Conservation (phyloP, 2,797 vertebrate species). For the Falco rusticolus region DNA sequence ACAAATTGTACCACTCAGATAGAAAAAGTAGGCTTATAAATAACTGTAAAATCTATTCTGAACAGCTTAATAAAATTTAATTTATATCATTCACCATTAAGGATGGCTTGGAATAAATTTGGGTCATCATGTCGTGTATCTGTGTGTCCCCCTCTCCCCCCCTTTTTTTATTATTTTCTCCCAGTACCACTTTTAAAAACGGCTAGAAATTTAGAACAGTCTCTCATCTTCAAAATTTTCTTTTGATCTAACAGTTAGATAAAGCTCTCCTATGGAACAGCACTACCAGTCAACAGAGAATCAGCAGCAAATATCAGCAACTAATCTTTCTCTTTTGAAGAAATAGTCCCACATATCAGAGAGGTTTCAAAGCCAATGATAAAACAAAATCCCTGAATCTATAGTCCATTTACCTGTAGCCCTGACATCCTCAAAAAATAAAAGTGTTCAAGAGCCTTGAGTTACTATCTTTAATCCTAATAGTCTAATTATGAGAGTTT, state of each 20-base stretch:
- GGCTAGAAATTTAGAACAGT: constrained; percentile 56
- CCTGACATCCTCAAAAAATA: constrained; percentile 44
- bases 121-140: background rate
- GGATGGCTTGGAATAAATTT: background rate
- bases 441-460: constrained; percentile 19
- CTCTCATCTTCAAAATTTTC: constrained; percentile 61
- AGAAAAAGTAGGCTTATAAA: background rate
- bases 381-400: constrained; percentile 66
- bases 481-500: constrained; percentile 20
- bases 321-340: constrained; percentile 73
- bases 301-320: constrained; percentile 69
- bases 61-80: background rate
- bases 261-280: constrained; percentile 50
- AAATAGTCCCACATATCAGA: constrained; percentile 60
- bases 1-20: background rate
- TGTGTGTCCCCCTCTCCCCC: too few species aligned
- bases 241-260: constrained; percentile 69
- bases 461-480: constrained; percentile 40
- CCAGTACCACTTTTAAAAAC: constrained; percentile 25
- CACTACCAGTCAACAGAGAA: constrained; percentile 53
- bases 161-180: background rate
- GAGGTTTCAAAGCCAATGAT: constrained; percentile 62
- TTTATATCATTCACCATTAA: background rate
- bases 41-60: background rate
- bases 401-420: constrained; percentile 54